Evolutionary conservation across 1,140 invertebrate genomes (phyloP).

Genomic region (Caligus rogercresseyi): DNA sequence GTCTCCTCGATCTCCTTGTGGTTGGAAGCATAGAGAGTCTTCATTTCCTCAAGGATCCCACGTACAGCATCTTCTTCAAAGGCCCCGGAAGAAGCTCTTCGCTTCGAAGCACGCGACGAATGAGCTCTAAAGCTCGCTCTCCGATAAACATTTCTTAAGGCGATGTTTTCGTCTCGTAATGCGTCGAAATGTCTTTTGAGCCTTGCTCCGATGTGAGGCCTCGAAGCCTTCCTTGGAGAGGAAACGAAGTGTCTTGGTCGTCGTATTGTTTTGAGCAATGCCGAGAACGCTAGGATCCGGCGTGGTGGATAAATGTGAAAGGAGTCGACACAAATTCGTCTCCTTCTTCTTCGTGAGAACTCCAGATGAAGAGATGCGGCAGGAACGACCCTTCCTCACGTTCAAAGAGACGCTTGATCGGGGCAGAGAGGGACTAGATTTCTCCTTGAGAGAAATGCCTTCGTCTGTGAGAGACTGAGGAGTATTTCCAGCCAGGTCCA

Average conservation of each 20-base stretch:
- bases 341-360: background rate
- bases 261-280: too few relatives aligned
- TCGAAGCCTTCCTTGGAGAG: background rate
- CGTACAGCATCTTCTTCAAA: constrained; percentile 18
- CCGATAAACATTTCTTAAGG: constrained; percentile 1
- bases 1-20: constrained; percentile 17
- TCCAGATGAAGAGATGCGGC: background rate
- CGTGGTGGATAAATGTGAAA: background rate
- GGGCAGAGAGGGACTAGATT: background rate
- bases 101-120: constrained; percentile 9
- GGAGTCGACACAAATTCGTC: background rate
- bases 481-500: too few relatives aligned
- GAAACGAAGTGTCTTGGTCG: background rate
- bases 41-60: constrained; percentile 11
- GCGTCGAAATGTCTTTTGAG: background rate
- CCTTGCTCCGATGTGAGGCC: background rate
- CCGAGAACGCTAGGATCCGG: too few relatives aligned
- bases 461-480: too few relatives aligned
- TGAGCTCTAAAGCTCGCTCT: constrained; percentile 13
- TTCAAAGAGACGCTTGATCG: background rate
- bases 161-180: too few relatives aligned
- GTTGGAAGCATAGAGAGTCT: constrained; percentile 10
- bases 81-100: constrained; percentile 15
- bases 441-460: background rate
- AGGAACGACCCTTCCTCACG: background rate